Conservation (phyloP, 2,797 vertebrate genomes). For the Chelon labrosus region DNA sequence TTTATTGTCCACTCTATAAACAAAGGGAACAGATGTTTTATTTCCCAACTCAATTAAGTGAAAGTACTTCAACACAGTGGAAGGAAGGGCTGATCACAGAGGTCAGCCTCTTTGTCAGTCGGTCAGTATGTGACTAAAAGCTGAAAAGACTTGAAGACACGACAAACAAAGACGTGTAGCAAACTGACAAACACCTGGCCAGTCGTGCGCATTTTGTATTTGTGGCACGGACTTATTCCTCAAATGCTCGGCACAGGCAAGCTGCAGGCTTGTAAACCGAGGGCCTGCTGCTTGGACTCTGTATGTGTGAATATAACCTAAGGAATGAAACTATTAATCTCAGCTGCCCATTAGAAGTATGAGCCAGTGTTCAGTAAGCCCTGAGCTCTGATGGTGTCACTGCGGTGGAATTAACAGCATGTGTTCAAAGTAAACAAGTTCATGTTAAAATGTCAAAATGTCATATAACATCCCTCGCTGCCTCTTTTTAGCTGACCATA, state of each 20-base stretch:
- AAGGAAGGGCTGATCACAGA: background rate
- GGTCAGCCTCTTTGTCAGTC: background rate
- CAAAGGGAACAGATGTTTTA: background rate
- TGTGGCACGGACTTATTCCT: no score
- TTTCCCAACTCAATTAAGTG: background rate
- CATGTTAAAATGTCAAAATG: constrained; percentile 30
- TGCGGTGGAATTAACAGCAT: constrained; percentile 28
- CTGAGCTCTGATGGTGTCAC: background rate
- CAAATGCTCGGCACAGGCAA: no score
- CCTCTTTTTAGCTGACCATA: background rate
- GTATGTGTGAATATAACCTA: background rate
- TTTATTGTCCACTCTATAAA: background rate
- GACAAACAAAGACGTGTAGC: background rate
- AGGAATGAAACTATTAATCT: background rate
- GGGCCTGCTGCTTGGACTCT: no score
- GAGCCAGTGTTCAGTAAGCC: background rate
- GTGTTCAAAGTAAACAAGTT: constrained; percentile 30
- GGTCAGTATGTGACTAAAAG: constrained; percentile 2
- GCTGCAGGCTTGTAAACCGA: no score
- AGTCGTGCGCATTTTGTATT: no score
- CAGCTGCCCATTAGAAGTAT: background rate
- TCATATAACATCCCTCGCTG: background rate
- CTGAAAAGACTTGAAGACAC: background rate
- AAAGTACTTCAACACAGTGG: constrained; percentile 1
- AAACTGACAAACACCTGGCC: background rate